Conservation (phyloP, 2,113 vertebrate species). For the Chelonoidis abingdonii region DNA sequence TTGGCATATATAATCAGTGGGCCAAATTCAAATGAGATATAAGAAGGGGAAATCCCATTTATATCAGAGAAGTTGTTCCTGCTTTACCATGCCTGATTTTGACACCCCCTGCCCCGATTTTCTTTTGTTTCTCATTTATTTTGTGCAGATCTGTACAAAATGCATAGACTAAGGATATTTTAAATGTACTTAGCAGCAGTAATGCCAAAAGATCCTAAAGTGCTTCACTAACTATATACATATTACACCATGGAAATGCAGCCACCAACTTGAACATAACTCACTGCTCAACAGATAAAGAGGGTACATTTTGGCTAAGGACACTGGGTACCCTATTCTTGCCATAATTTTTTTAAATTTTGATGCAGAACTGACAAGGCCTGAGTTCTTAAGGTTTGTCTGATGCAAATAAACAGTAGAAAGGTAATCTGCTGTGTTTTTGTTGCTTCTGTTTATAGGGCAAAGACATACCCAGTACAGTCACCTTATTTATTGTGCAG, state of each 20-base stretch:
- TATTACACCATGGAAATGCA: not conserved
- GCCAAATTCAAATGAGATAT: not conserved
- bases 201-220: not conserved
- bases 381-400: not conserved
- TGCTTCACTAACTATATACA: not conserved
- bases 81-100: not conserved
- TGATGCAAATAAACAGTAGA: not conserved
- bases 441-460: not conserved
- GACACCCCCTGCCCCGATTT: not conserved
- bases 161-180: not conserved
- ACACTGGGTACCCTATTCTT: not conserved
- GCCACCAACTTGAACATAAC: rapidly evolving
- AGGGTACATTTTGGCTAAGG: not conserved
- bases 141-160: rapidly evolving
- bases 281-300: not conserved
- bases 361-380: not conserved
- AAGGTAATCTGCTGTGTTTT: not conserved
- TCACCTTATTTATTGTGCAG: not conserved
- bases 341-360: not conserved
- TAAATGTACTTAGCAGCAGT: not conserved
- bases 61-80: rapidly evolving
- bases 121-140: rapidly evolving
- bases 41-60: not conserved
- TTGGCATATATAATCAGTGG: not conserved
- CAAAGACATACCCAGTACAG: not conserved